These are phyloP conservation scores for Cottus gobio DNA, from an alignment of 2,113 vertebrate genomes.

Conservation along the genomic window DNA sequence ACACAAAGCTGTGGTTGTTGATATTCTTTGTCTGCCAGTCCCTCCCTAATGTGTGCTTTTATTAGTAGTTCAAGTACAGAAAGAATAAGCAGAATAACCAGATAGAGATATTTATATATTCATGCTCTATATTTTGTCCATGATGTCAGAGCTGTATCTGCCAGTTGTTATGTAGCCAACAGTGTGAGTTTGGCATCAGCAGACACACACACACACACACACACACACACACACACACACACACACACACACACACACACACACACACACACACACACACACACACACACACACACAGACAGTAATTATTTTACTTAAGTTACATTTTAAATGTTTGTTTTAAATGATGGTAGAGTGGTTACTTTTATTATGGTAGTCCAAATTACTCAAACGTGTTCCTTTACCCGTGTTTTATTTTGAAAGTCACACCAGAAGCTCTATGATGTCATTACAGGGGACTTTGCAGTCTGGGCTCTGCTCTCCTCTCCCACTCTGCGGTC, in stretches of 20 bases:
- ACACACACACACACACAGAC: too few relatives aligned
- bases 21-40: conserved; percentile 3
- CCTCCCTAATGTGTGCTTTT: conserved; percentile 3
- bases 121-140: neutral
- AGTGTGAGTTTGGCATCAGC: neutral
- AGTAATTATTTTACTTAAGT: neutral
- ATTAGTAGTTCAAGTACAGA: neutral
- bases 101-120: neutral
- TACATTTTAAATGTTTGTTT: neutral
- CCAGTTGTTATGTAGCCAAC: neutral
- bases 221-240: too few relatives aligned
- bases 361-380: conserved; percentile 50
- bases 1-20: conserved; percentile 10
- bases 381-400: neutral
- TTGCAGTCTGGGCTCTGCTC: conserved; percentile 31
- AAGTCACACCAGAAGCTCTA: neutral
- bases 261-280: too few relatives aligned
- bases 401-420: conserved; percentile 39
- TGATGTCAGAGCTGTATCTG: neutral
- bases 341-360: neutral
- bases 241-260: too few relatives aligned
- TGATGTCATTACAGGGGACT: rapidly evolving
- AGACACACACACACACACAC: neutral
- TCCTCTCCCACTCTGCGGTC: conserved; percentile 65
- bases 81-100: neutral